A percentile compares a stretch with the other conserved stretches of the same genome.
Evolutionary conservation across 2,113 vertebrate genomes (phyloP).

Genomic region (Epinephelus fuscoguttatus): DNA sequence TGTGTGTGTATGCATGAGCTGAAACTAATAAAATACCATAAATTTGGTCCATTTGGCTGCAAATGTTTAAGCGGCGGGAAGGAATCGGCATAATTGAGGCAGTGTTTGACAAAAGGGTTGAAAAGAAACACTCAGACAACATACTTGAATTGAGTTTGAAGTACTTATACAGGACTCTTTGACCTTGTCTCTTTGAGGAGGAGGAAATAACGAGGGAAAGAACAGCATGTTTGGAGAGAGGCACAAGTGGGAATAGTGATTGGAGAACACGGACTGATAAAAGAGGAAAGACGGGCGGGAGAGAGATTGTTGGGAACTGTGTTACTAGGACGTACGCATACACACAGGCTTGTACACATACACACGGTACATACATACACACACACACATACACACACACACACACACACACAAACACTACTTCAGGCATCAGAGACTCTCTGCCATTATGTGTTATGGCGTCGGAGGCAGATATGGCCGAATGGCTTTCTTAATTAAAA

Average conservation of each 20-base stretch:
- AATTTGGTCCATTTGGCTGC: slow-evolving; percentile 25
- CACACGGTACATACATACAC: slow-evolving; percentile 15
- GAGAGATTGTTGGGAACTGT: slow-evolving; percentile 75
- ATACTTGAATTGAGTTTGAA: slow-evolving; percentile 71
- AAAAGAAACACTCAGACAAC: slow-evolving; percentile 50
- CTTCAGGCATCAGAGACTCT: slow-evolving; percentile 80
- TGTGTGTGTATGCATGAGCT: slow-evolving; percentile 1
- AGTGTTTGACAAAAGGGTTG: slow-evolving; percentile 44
- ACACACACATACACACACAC: slow-evolving; percentile 12
- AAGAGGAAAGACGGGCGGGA: slow-evolving; percentile 57
- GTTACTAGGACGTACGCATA: slow-evolving; percentile 70
- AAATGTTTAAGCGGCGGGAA: slow-evolving; percentile 35
- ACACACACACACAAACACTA: slow-evolving; percentile 45
- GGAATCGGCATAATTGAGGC: slow-evolving; percentile 45
- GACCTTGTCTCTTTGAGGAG: slow-evolving; percentile 79
- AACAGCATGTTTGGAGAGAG: slow-evolving; percentile 72
- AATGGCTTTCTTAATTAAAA: slow-evolving; percentile 89
- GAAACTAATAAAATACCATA: slow-evolving; percentile 28
- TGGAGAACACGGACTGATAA: slow-evolving; percentile 78
- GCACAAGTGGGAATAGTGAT: slow-evolving; percentile 76
- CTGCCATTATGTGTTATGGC: slow-evolving; percentile 82
- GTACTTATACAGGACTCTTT: slow-evolving; percentile 70
- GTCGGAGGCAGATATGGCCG: slow-evolving; percentile 83
- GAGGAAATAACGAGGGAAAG: slow-evolving; percentile 67
- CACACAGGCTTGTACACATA: slow-evolving; percentile 22